Base-by-base conservation (phyloP, 1,140 invertebrate species). In the Drosophila sproati region DNA sequence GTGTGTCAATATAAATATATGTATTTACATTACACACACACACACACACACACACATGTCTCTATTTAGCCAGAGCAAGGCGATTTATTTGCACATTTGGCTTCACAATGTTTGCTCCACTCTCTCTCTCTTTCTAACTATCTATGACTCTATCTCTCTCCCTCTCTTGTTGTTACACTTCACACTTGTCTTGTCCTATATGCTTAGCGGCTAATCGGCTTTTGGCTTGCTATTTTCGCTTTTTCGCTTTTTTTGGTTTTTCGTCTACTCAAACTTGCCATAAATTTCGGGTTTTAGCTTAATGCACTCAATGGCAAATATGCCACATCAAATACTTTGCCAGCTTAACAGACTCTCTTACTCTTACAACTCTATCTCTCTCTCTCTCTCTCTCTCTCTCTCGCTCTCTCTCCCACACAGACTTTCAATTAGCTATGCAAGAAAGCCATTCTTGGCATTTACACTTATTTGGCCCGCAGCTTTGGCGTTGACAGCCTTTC, bases 131-230 rank as follows among this genome's bases (percentile, higher is more conserved):
- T 2, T 29, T 54, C 7, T 43, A 5, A 10, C 41, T 31, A 41
- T 41, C 12, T 32, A 10, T 20, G 28, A 35, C 41, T 20, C 20
- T 20, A 20, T 20, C 31, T 60, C 8, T 63, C 12, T 20, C 7
- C 2, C n/a, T 34, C 6, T 1, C 35, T 54, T 4, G 10, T 28
- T 5, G 6, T 6, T 5, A 10, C 41, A 0, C n/a, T 5, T 7
- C 29, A 34, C 10, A 1, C 31, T 12, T 47, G 20, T 31, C n/a
- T 32, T 48, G 31, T 56, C 60, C 4, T 75, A 70, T 78, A 78
- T 52, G 75, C 34, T 66, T 67, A 67, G 75, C 73, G 71, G 60
- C 79, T 86, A 86, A 86, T 86, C 82, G 76, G 71, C 82, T 88
- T 88, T 50, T 35, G 63, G 37, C 52, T 68, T 68, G 51, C 8